phyloP scores from a whole-genome alignment of 2,888 invertebrate genomes.

The Bedellia somnulentella region DNA sequence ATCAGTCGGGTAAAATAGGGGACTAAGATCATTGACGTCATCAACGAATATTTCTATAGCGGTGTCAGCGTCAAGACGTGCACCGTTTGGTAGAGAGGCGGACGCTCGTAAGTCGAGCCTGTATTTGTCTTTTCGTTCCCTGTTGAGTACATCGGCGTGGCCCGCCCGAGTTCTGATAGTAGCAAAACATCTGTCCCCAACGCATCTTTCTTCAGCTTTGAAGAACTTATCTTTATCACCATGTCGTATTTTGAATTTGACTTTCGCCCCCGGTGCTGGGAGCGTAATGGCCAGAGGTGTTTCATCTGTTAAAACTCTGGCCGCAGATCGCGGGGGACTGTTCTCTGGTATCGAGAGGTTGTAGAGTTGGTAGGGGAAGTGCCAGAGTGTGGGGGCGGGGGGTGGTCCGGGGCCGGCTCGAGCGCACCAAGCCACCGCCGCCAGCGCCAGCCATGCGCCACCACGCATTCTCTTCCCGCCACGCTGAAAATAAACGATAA shows the following conservation, averaged over 20 bases:
- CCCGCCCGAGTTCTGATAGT: slow-evolving; percentile 86
- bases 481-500: no score
- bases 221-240: slow-evolving; percentile 91
- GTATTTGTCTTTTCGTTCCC: slow-evolving; percentile 87
- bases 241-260: slow-evolving; percentile 83
- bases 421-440: slow-evolving; percentile 28
- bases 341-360: slow-evolving; percentile 93
- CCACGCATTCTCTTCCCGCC: slow-evolving; percentile 11
- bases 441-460: slow-evolving; percentile 29
- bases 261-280: slow-evolving; percentile 36
- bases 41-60: slow-evolving; percentile 71
- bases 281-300: slow-evolving; percentile 77
- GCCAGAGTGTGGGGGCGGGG: slow-evolving; percentile 28
- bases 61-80: slow-evolving; percentile 70
- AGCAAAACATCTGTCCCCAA: slow-evolving; percentile 95
- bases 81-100: slow-evolving; percentile 60
- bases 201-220: slow-evolving; percentile 84
- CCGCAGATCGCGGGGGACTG: slow-evolving; percentile 87
- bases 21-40: slow-evolving; percentile 90
- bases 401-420: slow-evolving; percentile 27
- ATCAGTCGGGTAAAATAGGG: slow-evolving; percentile 87
- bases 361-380: slow-evolving; percentile 74
- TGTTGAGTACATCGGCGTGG: slow-evolving; percentile 84
- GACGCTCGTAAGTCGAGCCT: slow-evolving; percentile 71
- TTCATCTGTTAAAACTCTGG: slow-evolving; percentile 68